A percentile compares a stretch with the other conserved stretches of the same genome.
phyloP scores from a whole-genome alignment of 2,113 vertebrate genomes.

The Hemichromis elongatus region DNA sequence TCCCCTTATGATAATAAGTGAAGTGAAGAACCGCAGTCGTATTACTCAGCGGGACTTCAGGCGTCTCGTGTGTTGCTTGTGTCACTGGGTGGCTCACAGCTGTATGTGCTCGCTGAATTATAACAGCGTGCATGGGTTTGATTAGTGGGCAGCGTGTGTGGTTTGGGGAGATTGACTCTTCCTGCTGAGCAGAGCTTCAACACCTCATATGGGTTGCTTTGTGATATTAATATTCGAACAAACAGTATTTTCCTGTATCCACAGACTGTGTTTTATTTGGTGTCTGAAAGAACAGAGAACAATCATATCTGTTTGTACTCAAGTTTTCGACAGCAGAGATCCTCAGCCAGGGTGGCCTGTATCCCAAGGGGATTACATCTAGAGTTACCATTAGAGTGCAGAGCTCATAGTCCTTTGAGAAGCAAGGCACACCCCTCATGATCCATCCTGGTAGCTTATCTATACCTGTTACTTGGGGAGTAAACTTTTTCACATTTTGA shows the following conservation, averaged over 20 bases:
- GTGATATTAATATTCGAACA: background rate
- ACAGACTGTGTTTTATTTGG: constrained; percentile 5
- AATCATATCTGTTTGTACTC: background rate
- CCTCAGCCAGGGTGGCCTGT: background rate
- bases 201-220: constrained; percentile 24
- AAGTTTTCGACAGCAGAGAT: background rate
- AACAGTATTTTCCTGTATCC: background rate
- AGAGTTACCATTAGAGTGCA: background rate
- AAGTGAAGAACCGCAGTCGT: background rate
- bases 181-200: constrained; percentile 23
- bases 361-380: background rate
- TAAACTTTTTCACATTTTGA: background rate
- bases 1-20: constrained; percentile 11
- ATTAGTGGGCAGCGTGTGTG: constrained; percentile 29
- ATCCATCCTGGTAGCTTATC: background rate
- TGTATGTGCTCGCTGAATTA: background rate
- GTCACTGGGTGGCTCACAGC: background rate
- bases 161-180: constrained; percentile 21
- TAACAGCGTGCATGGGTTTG: constrained; percentile 8
- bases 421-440: background rate
- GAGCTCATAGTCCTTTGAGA: background rate
- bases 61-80: background rate
- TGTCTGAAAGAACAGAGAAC: background rate
- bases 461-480: background rate
- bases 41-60: background rate